These are phyloP conservation scores for Gryllus longicercus DNA, from an alignment of 2,888 invertebrate species.

Conservation along the genomic window DNA sequence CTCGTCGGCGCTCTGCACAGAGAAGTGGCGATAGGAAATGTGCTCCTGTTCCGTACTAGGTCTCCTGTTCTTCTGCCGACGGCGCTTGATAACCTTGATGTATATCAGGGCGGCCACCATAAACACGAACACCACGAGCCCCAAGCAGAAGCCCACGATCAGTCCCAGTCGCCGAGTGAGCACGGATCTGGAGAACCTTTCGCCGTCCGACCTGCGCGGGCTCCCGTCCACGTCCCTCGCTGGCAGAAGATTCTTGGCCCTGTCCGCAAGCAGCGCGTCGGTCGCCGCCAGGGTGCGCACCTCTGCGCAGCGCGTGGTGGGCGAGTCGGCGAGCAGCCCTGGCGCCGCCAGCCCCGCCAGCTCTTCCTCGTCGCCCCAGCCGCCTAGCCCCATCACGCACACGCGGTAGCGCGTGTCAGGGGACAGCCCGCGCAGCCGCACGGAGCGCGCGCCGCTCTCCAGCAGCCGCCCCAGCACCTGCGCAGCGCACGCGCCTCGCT, in stretches of 20 bases:
- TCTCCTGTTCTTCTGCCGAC: constrained; percentile 69
- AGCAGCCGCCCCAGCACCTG: constrained; percentile 75
- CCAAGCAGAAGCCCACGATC: constrained; percentile 82
- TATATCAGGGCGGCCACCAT: constrained; percentile 80
- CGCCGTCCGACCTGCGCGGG: too few species aligned
- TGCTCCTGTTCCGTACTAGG: constrained; percentile 73
- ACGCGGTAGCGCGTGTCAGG: constrained; percentile 80
- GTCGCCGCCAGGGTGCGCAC: constrained; percentile 71
- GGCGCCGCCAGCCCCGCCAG: constrained; percentile 66
- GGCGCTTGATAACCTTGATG: constrained; percentile 78
- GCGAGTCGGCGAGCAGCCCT: constrained; percentile 61
- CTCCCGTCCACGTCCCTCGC: background rate
- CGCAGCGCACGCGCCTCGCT: background rate
- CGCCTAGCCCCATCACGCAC: constrained; percentile 83
- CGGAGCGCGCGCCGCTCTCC: constrained; percentile 68
- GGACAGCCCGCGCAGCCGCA: constrained; percentile 68
- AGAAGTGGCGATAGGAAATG: constrained; percentile 72
- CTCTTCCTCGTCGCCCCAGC: constrained; percentile 56
- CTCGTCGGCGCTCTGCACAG: constrained; percentile 62
- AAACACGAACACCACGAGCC: constrained; percentile 79
- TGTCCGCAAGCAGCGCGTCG: background rate
- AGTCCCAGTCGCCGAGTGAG: constrained; percentile 76
- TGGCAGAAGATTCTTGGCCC: background rate
- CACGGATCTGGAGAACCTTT: constrained; percentile 54
- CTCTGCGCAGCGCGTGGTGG: constrained; percentile 72